Percentiles rank a stretch among this genome's conserved stretches.
Evolutionary conservation across 2,888 invertebrate genomes (phyloP).

Genomic region (Aethes cnicana): DNA sequence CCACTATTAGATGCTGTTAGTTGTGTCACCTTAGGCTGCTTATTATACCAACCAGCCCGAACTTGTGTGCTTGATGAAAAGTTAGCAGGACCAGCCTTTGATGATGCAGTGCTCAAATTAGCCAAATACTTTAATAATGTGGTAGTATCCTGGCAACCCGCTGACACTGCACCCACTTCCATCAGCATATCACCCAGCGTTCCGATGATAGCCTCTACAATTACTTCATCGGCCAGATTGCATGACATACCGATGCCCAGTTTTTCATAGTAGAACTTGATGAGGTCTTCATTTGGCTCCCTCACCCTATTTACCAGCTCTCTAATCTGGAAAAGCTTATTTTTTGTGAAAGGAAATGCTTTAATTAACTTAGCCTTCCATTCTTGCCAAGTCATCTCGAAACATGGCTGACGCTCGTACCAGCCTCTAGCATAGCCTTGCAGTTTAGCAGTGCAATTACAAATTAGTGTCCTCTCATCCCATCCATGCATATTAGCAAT

Average conservation of each 20-base stretch:
- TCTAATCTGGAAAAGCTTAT: conserved; percentile 28
- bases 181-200: conserved; percentile 28
- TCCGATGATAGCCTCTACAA: conserved; percentile 28
- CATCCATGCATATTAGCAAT: conserved; percentile 5
- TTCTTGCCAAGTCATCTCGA: conserved; percentile 31
- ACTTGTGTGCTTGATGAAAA: too few species aligned
- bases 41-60: too few species aligned
- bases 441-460: background rate
- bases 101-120: conserved; percentile 15
- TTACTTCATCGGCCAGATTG: conserved; percentile 25
- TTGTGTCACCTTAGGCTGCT: too few species aligned
- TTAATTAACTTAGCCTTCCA: conserved; percentile 28
- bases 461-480: conserved; percentile 8
- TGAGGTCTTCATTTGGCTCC: conserved; percentile 25
- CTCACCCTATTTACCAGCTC: conserved; percentile 27
- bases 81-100: too few species aligned
- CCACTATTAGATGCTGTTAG: too few species aligned
- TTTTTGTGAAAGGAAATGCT: conserved; percentile 31
- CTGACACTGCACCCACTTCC: conserved; percentile 30
- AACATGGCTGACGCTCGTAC: conserved; percentile 32
- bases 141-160: conserved; percentile 26
- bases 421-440: conserved; percentile 34
- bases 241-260: conserved; percentile 32
- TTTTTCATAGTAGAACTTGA: conserved; percentile 32
- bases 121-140: conserved; percentile 23